Conservation (phyloP, 2,888 invertebrate genomes). For the Brassicogethes aeneus region DNA sequence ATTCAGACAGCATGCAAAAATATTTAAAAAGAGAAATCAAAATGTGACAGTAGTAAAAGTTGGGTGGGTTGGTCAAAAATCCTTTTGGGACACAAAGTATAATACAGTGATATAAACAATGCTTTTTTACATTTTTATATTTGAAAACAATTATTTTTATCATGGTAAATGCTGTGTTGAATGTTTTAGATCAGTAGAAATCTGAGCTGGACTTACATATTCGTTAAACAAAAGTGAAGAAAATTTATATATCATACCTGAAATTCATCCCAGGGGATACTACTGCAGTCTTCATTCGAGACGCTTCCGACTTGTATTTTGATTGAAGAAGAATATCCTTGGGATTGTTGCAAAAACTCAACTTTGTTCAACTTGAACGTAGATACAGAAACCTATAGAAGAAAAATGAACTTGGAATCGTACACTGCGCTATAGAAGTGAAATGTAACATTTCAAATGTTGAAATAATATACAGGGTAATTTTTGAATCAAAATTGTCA, state of each 20-base stretch:
- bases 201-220: not conserved
- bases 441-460: too few species aligned
- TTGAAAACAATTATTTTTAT: not conserved
- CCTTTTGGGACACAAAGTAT: not conserved
- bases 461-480: too few species aligned
- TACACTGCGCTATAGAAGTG: too few species aligned
- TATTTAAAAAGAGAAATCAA: slow-evolving; percentile 37
- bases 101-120: not conserved
- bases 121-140: not conserved
- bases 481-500: too few species aligned
- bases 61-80: too few species aligned
- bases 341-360: slow-evolving; percentile 63
- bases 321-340: slow-evolving; percentile 55
- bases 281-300: slow-evolving; percentile 71
- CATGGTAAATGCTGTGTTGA: too few species aligned
- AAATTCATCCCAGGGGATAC: slow-evolving; percentile 91
- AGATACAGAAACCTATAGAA: slow-evolving; percentile 45
- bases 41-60: slow-evolving; percentile 1
- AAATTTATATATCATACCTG: slow-evolving; percentile 52
- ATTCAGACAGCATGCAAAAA: slow-evolving; percentile 60
- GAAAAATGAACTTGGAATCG: too few species aligned
- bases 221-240: not conserved
- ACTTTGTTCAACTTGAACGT: slow-evolving; percentile 65
- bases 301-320: slow-evolving; percentile 64
- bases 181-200: not conserved